A percentile compares a stretch with the other conserved stretches of the same genome.
phyloP scores from a whole-genome alignment of 2,888 invertebrate genomes.

The Ormyrus thymus region DNA sequence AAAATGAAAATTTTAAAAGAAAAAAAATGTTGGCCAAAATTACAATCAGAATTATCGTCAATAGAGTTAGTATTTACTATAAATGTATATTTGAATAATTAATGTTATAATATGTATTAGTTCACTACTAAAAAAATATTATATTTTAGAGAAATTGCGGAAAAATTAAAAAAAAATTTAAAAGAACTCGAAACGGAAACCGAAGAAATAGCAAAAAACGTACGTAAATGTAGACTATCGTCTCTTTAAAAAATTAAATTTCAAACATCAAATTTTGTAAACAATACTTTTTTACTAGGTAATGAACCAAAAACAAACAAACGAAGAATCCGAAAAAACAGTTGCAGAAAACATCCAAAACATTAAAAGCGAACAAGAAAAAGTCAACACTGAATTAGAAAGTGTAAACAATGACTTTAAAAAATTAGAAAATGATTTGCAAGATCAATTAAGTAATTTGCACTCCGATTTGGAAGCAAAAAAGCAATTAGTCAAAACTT shows the following conservation, averaged over 20 bases:
- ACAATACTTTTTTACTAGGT: conserved; percentile 26
- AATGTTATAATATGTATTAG: background rate
- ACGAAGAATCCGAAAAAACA: conserved; percentile 24
- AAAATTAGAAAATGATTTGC: conserved; percentile 40
- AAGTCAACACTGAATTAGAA: conserved; percentile 25
- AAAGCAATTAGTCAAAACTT: conserved; percentile 19
- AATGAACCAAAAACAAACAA: background rate
- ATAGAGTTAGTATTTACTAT: conserved; percentile 33
- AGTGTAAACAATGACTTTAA: conserved; percentile 18
- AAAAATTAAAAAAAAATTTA: conserved; percentile 4
- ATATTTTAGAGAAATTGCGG: background rate
- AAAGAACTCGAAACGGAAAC: conserved; percentile 9
- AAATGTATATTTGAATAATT: background rate
- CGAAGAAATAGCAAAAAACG: conserved; percentile 24
- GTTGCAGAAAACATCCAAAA: conserved; percentile 23
- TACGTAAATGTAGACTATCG: conserved; percentile 5
- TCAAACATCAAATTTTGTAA: background rate
- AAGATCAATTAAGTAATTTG: conserved; percentile 24
- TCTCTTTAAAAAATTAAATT: background rate
- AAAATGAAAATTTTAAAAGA: conserved; percentile 9
- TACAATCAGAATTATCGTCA: conserved; percentile 24
- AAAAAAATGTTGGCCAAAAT: background rate
- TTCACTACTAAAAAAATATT: background rate
- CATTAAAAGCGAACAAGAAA: conserved; percentile 15
- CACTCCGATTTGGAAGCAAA: background rate